Evolutionary conservation across 2,888 invertebrate genomes (phyloP), one percentile per base, ranked within the genome.

Genomic region (Leptopilina myrica): DNA sequence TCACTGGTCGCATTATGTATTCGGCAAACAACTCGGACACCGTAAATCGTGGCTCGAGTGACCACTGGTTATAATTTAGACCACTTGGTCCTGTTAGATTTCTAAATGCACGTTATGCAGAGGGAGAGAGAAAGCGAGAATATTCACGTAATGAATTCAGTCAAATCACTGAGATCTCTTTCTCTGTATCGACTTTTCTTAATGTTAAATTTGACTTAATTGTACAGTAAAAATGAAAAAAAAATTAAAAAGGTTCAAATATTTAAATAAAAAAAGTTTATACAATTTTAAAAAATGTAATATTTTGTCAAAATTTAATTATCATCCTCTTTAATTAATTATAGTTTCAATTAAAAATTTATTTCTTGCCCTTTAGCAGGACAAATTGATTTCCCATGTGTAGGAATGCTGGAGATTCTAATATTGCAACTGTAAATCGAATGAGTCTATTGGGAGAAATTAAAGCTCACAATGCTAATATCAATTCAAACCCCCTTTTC

Each of bases 21-120:
- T 88, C 88, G 86, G 85, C 86, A 87, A 87, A 88, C 86, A 87
- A 84, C 85, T 84, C 78, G 84, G 87, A 80, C 85, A 85, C 85
- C 86, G 86, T 89, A 88, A 89, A 89, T 88, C 86, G 86, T 85
- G 82, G 84, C 85, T 81, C 80, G 81, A 84, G 84, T 84, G 85
- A 85, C 84, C 86, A 81, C 83, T 82, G 84, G 84, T 86, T 85
- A 86, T 87, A 87, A 87, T 87, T 88, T 83, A 87, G 81, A 73
- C 75, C 79, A 73, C 79, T 78, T 80, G 76, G 73, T 64, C 69
- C 78, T 65, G 75, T 77, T 77, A 77, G 80, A 79, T 82, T 82
- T 82, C 85, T 86, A 86, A 84, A 85, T 85, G 84, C 84, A 77
- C 77, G 79, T 65, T 76, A 69, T 79, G 67, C 81, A 75, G 43